These are phyloP conservation scores for Chaunax sp. DNA, from an alignment of 2,797 vertebrate genomes.

Conservation along the genomic window DNA sequence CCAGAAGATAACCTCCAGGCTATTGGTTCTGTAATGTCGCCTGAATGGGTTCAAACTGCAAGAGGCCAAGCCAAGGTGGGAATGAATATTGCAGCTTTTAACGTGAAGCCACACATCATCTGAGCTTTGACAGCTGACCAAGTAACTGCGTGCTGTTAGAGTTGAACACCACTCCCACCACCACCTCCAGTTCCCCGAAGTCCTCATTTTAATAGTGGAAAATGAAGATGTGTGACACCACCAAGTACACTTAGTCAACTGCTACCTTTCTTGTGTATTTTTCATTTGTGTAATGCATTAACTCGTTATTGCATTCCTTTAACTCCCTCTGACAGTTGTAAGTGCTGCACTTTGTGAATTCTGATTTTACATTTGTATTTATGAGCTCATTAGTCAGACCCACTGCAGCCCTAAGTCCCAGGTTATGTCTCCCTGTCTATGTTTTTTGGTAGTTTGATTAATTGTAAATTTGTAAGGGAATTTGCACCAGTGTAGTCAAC, in stretches of 20 bases:
- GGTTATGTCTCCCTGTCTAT: not conserved
- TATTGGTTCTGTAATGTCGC: constrained; percentile 45
- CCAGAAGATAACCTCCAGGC: constrained; percentile 54
- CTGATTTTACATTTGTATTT: constrained; percentile 8
- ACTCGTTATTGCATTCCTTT: not conserved
- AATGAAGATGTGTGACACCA: constrained; percentile 19
- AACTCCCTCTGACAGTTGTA: not conserved
- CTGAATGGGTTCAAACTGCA: constrained; percentile 20
- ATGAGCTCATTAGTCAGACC: not conserved
- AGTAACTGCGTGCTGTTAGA: constrained; percentile 22
- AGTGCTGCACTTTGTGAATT: not conserved
- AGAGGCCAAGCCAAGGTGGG: constrained; percentile 9
- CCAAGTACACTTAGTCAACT: not conserved
- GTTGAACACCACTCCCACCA: constrained; percentile 1
- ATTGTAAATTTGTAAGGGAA: not conserved
- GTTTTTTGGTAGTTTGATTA: not conserved
- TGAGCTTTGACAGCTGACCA: constrained; percentile 42
- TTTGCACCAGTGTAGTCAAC: too few relatives aligned
- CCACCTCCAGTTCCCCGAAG: constrained; percentile 38
- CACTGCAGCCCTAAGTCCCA: not conserved
- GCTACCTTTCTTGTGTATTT: constrained; percentile 7
- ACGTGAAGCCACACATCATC: constrained; percentile 19
- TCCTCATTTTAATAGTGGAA: constrained; percentile 43
- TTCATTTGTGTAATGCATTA: not conserved
- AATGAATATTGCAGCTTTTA: constrained; percentile 26